These are phyloP conservation scores for Psittacula derbiana DNA, from an alignment of 2,797 vertebrate genomes.

Conservation along the genomic window DNA sequence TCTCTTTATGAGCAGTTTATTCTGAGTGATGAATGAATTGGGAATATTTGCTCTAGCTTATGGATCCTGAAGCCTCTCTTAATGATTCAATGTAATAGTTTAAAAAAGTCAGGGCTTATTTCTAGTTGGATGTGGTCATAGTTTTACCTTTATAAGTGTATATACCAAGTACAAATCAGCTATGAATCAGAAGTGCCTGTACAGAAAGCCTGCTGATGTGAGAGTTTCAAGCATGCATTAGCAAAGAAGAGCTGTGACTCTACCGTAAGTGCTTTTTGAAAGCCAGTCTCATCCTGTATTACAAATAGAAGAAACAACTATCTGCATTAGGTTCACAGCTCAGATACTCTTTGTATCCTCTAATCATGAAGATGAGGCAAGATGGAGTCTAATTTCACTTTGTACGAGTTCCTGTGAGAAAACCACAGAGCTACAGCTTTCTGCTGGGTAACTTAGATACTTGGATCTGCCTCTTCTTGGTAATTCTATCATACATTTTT, in stretches of 20 bases:
- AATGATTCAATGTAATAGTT: neutral
- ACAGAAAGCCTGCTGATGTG: neutral
- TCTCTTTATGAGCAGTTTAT: neutral
- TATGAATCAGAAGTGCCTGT: neutral
- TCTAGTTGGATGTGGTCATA: neutral
- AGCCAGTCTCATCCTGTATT: neutral
- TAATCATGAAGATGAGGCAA: neutral
- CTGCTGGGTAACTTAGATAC: neutral
- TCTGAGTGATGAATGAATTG: neutral
- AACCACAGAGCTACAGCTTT: neutral
- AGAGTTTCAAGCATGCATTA: neutral
- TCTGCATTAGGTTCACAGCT: neutral
- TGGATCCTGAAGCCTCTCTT: neutral
- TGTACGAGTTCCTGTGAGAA: rapidly evolving
- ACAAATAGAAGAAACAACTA: neutral
- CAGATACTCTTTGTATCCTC: neutral
- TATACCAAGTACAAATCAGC: neutral
- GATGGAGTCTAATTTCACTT: neutral
- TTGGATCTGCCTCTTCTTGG: neutral
- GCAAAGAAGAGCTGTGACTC: neutral
- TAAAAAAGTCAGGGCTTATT: neutral
- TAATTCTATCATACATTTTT: neutral
- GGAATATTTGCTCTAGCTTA: neutral
- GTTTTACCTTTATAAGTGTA: neutral
- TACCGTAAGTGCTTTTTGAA: neutral